phyloP scores from a whole-genome alignment of 2,113 vertebrate species.

The Cynoglossus semilaevis region DNA sequence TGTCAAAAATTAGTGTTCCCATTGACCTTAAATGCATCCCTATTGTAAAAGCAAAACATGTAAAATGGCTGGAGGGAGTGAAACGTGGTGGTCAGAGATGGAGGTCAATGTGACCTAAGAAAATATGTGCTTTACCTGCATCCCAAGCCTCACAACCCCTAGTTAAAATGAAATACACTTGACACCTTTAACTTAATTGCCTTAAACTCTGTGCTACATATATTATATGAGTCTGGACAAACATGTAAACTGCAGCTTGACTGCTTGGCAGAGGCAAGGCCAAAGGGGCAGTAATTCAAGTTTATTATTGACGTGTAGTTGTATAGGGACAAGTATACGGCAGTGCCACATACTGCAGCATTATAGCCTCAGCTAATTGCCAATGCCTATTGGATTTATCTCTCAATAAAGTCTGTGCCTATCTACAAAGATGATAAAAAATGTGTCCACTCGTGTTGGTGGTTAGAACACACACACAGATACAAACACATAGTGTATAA shows the following conservation, averaged over 20 bases:
- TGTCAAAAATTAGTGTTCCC: too few relatives aligned
- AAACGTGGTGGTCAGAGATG: background rate
- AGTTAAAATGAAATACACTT: slow-evolving; percentile 6
- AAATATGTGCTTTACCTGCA: background rate
- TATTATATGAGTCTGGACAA: slow-evolving; percentile 9
- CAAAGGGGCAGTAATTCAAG: slow-evolving; percentile 1
- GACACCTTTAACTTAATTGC: background rate
- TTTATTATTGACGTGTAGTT: slow-evolving; percentile 4
- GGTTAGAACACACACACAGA: background rate
- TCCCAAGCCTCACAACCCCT: background rate
- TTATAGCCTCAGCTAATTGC: background rate
- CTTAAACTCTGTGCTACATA: slow-evolving; percentile 1
- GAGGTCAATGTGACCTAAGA: background rate
- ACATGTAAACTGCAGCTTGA: slow-evolving; percentile 5
- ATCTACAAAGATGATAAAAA: slow-evolving; percentile 9
- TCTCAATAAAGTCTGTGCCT: slow-evolving; percentile 14
- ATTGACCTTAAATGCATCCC: too few relatives aligned
- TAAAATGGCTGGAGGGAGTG: background rate
- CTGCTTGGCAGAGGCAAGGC: slow-evolving; percentile 11
- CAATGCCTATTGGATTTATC: slow-evolving; percentile 50
- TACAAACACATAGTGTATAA: slow-evolving; percentile 6
- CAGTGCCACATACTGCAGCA: slow-evolving; percentile 32
- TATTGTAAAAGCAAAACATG: too few relatives aligned
- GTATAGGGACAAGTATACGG: background rate
- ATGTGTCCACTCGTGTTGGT: slow-evolving; percentile 17